These are phyloP conservation scores for Oophaga pumilio DNA, from an alignment of 2,113 vertebrate genomes.

Conservation along the genomic window DNA sequence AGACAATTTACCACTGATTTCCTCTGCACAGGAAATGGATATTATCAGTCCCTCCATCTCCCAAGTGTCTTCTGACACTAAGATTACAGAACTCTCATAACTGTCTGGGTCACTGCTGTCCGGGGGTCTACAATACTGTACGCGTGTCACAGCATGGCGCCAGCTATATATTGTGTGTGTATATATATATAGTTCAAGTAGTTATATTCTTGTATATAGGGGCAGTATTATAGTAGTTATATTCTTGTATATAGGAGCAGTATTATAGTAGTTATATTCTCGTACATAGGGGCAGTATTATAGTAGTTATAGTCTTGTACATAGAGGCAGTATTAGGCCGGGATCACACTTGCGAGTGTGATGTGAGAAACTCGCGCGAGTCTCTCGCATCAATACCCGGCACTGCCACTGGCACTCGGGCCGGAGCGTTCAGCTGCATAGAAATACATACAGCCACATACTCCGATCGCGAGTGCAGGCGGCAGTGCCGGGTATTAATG, in stretches of 20 bases:
- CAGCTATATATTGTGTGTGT: neutral
- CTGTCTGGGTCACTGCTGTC: slow-evolving; percentile 1
- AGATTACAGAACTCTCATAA: neutral
- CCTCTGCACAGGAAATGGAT: neutral
- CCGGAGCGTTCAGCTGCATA: too few species aligned
- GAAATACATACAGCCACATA: too few species aligned
- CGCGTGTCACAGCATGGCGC: neutral
- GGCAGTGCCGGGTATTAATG: too few species aligned
- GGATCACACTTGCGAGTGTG: too few species aligned
- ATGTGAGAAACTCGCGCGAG: too few species aligned
- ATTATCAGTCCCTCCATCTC: slow-evolving; percentile 8
- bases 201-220: neutral
- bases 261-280: neutral
- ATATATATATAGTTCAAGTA: neutral
- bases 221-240: slow-evolving; percentile 3
- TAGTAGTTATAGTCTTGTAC: slow-evolving; percentile 5
- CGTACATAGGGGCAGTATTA: neutral
- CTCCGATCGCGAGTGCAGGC: too few species aligned
- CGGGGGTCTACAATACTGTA: neutral
- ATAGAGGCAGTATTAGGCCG: slow-evolving; percentile 1
- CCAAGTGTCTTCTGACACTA: slow-evolving; percentile 1
- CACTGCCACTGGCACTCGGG: too few species aligned
- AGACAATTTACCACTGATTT: slow-evolving; percentile 22
- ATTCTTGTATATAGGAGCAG: neutral
- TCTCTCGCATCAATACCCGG: too few species aligned